phyloP scores from a whole-genome alignment of 1,140 invertebrate species.

The Pararge aegeria region DNA sequence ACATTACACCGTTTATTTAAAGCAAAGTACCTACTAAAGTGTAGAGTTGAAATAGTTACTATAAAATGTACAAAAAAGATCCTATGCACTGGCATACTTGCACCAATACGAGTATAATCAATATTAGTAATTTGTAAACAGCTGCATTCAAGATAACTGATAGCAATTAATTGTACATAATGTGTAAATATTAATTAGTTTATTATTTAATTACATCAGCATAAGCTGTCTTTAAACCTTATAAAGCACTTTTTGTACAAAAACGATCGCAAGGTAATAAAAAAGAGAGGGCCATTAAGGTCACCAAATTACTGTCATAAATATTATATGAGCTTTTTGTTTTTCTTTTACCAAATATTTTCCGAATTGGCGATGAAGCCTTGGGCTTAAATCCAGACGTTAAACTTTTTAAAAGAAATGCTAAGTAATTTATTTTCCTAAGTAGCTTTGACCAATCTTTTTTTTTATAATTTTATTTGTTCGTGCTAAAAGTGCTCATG shows the following conservation, averaged over 20 bases:
- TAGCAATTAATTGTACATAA: background rate
- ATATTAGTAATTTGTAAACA: no score
- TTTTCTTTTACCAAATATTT: constrained; percentile 23
- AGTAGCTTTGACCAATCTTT: background rate
- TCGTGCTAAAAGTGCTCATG: background rate
- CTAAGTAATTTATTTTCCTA: background rate
- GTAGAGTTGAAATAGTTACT: background rate
- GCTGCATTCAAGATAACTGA: no score
- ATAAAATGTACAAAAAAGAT: background rate
- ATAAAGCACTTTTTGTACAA: constrained; percentile 33
- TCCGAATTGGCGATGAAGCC: constrained; percentile 5
- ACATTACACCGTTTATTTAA: background rate
- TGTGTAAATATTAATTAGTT: background rate
- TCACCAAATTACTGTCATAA: constrained; percentile 25
- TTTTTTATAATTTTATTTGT: background rate
- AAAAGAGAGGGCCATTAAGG: constrained; percentile 16
- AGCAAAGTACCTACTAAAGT: background rate
- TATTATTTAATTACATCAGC: background rate
- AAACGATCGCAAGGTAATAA: constrained; percentile 31
- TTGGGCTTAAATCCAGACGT: background rate
- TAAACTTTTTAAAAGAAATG: constrained; percentile 7
- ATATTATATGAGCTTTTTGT: constrained; percentile 25
- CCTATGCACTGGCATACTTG: background rate
- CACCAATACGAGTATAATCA: no score
- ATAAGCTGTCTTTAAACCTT: background rate